These are phyloP conservation scores for Rhagium mordax DNA, from an alignment of 2,888 invertebrate species.

Conservation along the genomic window DNA sequence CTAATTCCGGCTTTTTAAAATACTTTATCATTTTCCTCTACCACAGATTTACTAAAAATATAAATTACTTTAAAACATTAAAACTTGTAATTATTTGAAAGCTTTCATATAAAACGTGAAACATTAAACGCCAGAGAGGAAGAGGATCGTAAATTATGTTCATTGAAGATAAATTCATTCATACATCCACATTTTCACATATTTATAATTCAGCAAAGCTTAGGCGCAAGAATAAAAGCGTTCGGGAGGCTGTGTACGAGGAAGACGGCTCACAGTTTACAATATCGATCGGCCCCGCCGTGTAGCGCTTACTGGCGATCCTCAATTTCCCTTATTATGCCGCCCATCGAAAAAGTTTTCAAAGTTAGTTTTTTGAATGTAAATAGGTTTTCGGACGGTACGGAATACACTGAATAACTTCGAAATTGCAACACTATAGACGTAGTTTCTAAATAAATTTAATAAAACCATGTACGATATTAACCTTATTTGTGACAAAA, in stretches of 20 bases:
- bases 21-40: neutral
- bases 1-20: neutral
- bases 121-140: constrained; percentile 2
- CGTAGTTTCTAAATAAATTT: neutral
- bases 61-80: neutral
- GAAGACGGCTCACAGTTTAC: constrained; percentile 19
- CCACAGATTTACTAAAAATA: neutral
- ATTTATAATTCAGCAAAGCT: constrained; percentile 29
- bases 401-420: neutral
- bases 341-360: constrained; percentile 15
- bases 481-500: too few species aligned
- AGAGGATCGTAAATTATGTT: constrained; percentile 17
- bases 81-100: constrained; percentile 9
- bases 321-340: constrained; percentile 18
- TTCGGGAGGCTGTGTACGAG: neutral
- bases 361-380: constrained; percentile 7
- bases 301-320: constrained; percentile 14
- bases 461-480: too few species aligned
- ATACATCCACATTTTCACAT: constrained; percentile 20
- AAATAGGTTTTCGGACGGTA: constrained; percentile 1
- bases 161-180: constrained; percentile 30
- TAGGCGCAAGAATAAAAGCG: constrained; percentile 7
- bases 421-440: neutral
- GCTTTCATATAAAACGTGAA: neutral
- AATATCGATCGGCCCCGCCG: constrained; percentile 13